Evolutionary conservation across 2,888 invertebrate genomes (phyloP).

Genomic region (Fissipunctia ypsillon): DNA sequence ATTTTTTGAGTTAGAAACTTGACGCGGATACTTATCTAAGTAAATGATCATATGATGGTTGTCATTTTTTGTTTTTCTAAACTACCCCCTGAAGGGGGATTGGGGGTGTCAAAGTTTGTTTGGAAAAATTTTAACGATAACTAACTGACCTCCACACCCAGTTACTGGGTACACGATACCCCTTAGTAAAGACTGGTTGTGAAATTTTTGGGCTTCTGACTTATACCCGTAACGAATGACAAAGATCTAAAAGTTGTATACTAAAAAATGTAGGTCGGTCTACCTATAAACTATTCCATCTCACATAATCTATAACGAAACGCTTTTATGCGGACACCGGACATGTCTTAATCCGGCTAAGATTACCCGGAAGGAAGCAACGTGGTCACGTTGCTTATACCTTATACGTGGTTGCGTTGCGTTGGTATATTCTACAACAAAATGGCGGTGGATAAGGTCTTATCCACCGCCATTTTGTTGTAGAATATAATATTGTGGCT

Average conservation of each 20-base stretch:
- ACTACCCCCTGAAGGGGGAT: no score
- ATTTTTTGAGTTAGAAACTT: no score
- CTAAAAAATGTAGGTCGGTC: neutral
- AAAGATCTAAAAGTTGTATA: neutral
- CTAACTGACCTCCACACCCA: neutral
- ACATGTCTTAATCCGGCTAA: conserved; percentile 24
- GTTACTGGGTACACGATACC: neutral
- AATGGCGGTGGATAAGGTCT: conserved; percentile 25
- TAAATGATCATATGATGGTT: no score
- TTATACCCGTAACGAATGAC: neutral
- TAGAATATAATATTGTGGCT: conserved; percentile 4
- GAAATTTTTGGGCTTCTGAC: neutral
- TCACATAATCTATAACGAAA: conserved; percentile 8
- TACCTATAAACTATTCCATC: neutral
- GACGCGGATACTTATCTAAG: no score
- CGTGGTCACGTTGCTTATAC: no score
- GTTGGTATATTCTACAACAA: conserved; percentile 13
- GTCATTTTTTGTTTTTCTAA: no score
- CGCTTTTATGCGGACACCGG: conserved; percentile 32
- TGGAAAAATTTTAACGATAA: no score
- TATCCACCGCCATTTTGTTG: conserved; percentile 31
- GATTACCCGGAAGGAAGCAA: conserved; percentile 25
- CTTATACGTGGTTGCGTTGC: no score
- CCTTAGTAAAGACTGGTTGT: neutral
- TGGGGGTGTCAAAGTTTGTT: no score